A percentile compares a stretch with the other conserved stretches of the same genome.
Conservation (phyloP, 2,113 vertebrate genomes). For the Microcebus murinus region DNA sequence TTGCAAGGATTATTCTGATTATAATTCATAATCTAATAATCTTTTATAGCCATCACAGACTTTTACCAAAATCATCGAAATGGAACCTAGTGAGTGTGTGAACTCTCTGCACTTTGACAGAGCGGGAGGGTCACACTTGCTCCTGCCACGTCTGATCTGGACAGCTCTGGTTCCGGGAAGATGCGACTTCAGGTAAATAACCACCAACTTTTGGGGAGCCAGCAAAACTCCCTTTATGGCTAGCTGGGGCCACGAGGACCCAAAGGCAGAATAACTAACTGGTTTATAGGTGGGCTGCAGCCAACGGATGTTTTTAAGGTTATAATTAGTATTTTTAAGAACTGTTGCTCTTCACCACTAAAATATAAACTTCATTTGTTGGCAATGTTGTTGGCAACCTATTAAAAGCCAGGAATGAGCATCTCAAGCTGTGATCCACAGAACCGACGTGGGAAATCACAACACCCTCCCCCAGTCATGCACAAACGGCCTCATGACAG, state of each 20-base stretch:
- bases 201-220: neutral
- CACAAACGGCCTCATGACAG: rapidly evolving
- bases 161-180: neutral
- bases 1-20: neutral
- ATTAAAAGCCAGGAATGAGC: neutral
- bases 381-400: neutral
- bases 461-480: neutral
- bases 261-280: neutral
- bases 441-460: neutral
- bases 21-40: neutral
- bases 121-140: neutral
- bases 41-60: neutral
- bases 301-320: neutral
- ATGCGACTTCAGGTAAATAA: neutral
- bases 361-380: neutral
- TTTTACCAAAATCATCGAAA: neutral
- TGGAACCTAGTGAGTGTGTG: neutral
- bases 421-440: neutral
- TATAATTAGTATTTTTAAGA: neutral
- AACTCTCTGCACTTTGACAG: neutral
- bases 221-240: neutral
- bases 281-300: neutral
- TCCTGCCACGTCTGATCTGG: neutral
- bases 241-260: neutral
- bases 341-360: neutral